Percentiles rank a stretch among this genome's conserved stretches.
Conservation (phyloP, 1,140 invertebrate species). For the Lanistes nyassanus region DNA sequence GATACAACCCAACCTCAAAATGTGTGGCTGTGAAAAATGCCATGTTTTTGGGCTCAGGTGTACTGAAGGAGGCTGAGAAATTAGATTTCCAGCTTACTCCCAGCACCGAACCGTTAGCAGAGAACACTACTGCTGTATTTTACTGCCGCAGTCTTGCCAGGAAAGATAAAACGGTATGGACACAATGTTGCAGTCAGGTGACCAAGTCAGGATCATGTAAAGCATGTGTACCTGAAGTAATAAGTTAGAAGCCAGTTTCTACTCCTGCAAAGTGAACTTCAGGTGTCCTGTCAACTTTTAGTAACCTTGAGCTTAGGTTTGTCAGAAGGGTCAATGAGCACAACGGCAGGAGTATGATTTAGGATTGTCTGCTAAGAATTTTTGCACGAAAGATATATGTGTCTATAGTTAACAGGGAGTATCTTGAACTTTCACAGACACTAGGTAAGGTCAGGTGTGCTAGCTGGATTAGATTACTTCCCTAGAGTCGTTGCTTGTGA, state of each 20-base stretch:
- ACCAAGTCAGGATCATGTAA: background rate
- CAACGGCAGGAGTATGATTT: background rate
- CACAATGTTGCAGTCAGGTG: background rate
- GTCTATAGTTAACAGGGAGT: background rate
- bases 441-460: background rate
- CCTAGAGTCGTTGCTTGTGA: background rate
- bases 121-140: background rate
- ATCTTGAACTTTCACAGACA: no score
- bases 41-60: slow-evolving; percentile 26
- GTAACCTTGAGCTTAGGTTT: background rate
- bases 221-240: background rate
- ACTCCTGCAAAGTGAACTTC: background rate
- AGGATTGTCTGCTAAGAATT: background rate
- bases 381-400: background rate
- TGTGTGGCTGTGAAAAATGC: slow-evolving; percentile 43
- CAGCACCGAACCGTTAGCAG: background rate
- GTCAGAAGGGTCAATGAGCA: background rate
- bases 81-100: slow-evolving; percentile 30
- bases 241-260: background rate
- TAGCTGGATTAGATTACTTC: background rate
- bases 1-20: slow-evolving; percentile 34
- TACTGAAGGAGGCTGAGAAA: slow-evolving; percentile 4
- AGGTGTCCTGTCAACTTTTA: background rate
- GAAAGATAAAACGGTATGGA: background rate
- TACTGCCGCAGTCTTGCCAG: slow-evolving; percentile 4